Base-by-base conservation (phyloP, 2,797 vertebrate genomes). In the Pteronotus mesoamericanus region DNA sequence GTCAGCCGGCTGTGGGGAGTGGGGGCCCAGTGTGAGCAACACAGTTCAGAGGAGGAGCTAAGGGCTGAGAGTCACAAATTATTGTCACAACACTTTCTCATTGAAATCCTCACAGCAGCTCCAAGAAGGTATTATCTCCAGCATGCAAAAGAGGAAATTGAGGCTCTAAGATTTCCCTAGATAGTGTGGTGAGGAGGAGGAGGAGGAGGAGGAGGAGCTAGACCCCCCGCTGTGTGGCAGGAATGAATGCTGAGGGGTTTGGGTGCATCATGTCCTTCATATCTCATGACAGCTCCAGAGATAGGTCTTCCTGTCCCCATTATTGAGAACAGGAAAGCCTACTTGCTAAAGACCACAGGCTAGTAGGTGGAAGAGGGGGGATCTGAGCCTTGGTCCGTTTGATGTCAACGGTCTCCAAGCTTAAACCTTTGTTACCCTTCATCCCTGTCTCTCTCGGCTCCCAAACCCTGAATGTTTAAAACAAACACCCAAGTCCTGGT, bases 401-500 rank as follows among this genome's bases (percentile, higher is more conserved):
- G 79, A 80, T 82, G 88, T 83, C 55, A 77, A 53, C 10, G 9
- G 9, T 82, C 83, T 32, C 12, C 42, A 64, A 69, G 51, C 32
- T 22, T 87, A 92, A 80, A 39, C 37, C 55, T 12, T 39, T 46
- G 39, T 57, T 46, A 12, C 5, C 32, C 34, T 37, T 51, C 22
- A 34, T 82, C 5, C 4, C 64, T 34, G 71, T 66, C n/a, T 89
- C 37, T 68, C 71, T 69, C n/a, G n/a, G 71, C 68, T 89, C 64
- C 59, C 89, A 86, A 93, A 21, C 24, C 14, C 86, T 46, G 42
- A 46, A 48, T 84, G 80, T 86, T 77, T 72, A 72, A 96, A 89
- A 95, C 89, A 96, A 93, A 96, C 87, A 94, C 85, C n/a, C 75
- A 48, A 53, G 82, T 86, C 85, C 94, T 61, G 22, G 66, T 26